Evolutionary conservation across 2,113 vertebrate species (phyloP).

Genomic region (Sarotherodon lohbergeri): DNA sequence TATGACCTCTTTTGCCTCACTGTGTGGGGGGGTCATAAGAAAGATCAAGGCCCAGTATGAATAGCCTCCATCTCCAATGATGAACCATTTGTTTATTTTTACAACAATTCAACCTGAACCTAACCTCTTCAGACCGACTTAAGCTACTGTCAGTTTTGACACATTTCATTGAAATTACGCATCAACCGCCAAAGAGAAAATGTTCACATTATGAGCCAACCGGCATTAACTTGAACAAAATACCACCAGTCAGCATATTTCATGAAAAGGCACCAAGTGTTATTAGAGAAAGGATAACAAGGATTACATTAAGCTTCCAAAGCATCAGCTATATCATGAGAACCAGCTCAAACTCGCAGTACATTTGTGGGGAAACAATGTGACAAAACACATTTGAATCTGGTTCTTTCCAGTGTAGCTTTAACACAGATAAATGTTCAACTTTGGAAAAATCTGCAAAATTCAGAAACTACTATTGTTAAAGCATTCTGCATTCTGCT

Average conservation of each 20-base stretch:
- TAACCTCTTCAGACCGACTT: not conserved
- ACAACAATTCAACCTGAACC: not conserved
- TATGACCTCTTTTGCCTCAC: not conserved
- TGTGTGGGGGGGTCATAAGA: not conserved
- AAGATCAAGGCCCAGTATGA: not conserved
- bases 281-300: not conserved
- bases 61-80: not conserved
- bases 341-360: not conserved
- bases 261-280: not conserved
- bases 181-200: not conserved
- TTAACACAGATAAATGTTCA: not conserved
- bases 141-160: not conserved
- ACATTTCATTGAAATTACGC: not conserved
- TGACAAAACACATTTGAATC: not conserved
- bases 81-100: not conserved
- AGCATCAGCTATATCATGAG: not conserved
- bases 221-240: not conserved
- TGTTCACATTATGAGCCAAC: not conserved
- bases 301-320: not conserved
- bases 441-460: not conserved
- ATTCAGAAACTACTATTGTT: not conserved
- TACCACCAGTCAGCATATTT: not conserved
- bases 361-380: not conserved
- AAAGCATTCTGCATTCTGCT: not conserved
- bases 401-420: not conserved